Evolutionary conservation across 2,888 invertebrate genomes (phyloP).

Genomic region (Nomada flava): DNA sequence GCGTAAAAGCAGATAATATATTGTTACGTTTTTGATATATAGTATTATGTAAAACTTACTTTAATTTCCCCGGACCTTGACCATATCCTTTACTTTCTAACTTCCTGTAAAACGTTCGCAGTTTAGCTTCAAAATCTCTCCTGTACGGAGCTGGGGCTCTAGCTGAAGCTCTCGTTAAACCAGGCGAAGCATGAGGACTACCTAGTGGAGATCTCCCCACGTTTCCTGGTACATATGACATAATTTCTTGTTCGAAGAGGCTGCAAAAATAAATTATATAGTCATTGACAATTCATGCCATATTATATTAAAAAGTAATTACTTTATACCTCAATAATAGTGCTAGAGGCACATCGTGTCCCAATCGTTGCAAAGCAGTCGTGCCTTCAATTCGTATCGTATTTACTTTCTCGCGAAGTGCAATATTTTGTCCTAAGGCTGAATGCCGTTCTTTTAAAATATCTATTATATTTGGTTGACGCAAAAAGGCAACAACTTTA

Average conservation of each 20-base stretch:
- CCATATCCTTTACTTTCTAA: conserved; percentile 98
- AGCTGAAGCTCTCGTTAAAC: conserved; percentile 90
- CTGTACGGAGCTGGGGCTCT: conserved; percentile 96
- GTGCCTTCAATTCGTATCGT: conserved; percentile 96
- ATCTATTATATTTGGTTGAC: conserved; percentile 97
- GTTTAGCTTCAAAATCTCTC: conserved; percentile 97
- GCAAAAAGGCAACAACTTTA: conserved; percentile 97
- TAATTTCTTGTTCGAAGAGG: conserved; percentile 99
- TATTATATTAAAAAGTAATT: neutral
- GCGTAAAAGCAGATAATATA: conserved; percentile 5
- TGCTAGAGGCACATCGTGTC: conserved; percentile 97
- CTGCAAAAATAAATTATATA: conserved; percentile 85
- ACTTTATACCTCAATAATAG: conserved; percentile 92
- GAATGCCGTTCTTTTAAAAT: conserved; percentile 94
- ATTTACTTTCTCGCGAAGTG: conserved; percentile 94
- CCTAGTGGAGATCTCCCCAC: conserved; percentile 85
- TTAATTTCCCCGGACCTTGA: conserved; percentile 98
- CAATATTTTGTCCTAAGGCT: conserved; percentile 89
- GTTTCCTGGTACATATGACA: conserved; percentile 95
- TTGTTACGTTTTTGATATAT: conserved; percentile 11
- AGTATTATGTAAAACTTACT: conserved; percentile 85
- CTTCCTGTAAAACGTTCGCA: conserved; percentile 97
- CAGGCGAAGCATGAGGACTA: conserved; percentile 92
- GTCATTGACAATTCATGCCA: neutral
- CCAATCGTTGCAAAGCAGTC: conserved; percentile 92